A percentile compares a stretch with the other conserved stretches of the same genome.
Evolutionary conservation across 2,888 invertebrate species (phyloP).

Genomic region (Hecatera dysodea): DNA sequence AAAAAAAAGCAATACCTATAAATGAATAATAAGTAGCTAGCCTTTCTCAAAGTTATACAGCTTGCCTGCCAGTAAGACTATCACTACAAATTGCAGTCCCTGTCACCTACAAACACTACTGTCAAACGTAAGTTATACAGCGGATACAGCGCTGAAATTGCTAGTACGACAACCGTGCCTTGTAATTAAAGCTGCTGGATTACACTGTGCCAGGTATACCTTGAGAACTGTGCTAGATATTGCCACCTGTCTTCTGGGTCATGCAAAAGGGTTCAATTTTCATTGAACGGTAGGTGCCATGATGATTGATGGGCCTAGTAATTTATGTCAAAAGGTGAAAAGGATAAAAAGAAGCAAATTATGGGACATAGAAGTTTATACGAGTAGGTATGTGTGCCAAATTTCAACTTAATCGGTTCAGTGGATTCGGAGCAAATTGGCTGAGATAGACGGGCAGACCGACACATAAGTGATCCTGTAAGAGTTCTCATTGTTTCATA

Average conservation of each 20-base stretch:
- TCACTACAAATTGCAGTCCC: not conserved
- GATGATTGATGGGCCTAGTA: slow-evolving; percentile 18
- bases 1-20: no score
- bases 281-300: not conserved
- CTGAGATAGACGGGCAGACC: no score
- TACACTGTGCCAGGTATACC: not conserved
- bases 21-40: not conserved
- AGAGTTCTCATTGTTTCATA: no score
- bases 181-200: slow-evolving; percentile 21
- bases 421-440: no score
- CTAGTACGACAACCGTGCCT: not conserved
- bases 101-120: not conserved
- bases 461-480: no score
- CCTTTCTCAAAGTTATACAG: not conserved
- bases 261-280: not conserved
- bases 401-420: no score
- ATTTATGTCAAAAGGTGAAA: not conserved
- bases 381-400: no score
- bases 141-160: slow-evolving; percentile 8
- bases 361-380: no score
- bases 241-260: slow-evolving; percentile 12
- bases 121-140: slow-evolving; percentile 3
- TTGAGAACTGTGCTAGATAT: slow-evolving; percentile 23
- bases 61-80: not conserved
- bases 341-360: slow-evolving; percentile 1